Evolutionary conservation across 1,140 invertebrate species (phyloP), one percentile per base, ranked within the genome.

Genomic region (Lethocerus indicus): DNA sequence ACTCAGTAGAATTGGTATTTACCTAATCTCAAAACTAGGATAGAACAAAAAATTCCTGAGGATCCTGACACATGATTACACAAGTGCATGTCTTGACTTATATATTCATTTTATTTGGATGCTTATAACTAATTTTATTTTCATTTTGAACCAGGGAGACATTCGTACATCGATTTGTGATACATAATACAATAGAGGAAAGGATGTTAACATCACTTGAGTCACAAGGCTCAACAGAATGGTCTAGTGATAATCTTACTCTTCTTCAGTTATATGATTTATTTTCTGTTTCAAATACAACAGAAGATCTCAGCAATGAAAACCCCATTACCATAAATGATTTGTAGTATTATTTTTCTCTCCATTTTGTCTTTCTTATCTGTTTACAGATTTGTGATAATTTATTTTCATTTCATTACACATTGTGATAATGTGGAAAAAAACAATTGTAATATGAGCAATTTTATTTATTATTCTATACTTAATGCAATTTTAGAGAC

Each of bases 121-220:
- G 9, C 7, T 9, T 13, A 47, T 5, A 36, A 21, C 4, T 27
- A 25, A 7, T 25, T 12, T 29, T 23, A 24, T 26, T 37, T 46
- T 14, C 27, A 16, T 32, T 42, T 42, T 40, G 5, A 45, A 52
- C 28, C 36, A 73, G 71, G 54, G 57, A 67, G 39, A 81, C 78
- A 3, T 62, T 67, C 32, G 72, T 83, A 1, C 78, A 83, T 65
- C 70, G 76, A 46, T 83, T 85, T 57, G 62, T 83, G 24, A 69
- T 83, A 2, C 66, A 68, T 47, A 65, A 69, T 26, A 83, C 81
- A 2, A 79, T 86, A 23, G 82, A 86, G 63, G 78, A 84, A 58
- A 69, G 71, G 35, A 78, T 85, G 50, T 18, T 53, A 1, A 43
- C 46, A 12, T 54, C 56, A 9, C 42, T 58, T 12, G 52, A 54